These are phyloP conservation scores for Cyprinella venusta DNA, from an alignment of 2,797 vertebrate species.

Conservation along the genomic window DNA sequence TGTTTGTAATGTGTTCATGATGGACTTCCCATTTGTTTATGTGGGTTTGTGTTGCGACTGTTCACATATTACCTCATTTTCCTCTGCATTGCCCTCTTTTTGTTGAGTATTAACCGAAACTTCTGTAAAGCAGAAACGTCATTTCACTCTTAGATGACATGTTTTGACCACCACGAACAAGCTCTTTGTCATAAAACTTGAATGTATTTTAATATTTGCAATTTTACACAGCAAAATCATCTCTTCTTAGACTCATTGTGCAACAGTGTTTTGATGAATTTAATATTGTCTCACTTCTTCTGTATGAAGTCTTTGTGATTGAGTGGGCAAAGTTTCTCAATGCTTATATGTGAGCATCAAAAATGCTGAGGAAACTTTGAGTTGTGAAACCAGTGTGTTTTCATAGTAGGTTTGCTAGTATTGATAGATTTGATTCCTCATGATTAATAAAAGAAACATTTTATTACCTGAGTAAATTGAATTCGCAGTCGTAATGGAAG, in stretches of 20 bases:
- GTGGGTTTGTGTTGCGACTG: neutral
- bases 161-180: neutral
- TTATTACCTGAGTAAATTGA: neutral
- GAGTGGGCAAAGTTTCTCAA: too few relatives aligned
- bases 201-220: neutral
- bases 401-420: too few relatives aligned
- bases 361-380: neutral
- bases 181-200: neutral
- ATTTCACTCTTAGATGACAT: neutral
- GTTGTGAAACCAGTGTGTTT: neutral
- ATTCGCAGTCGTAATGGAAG: neutral
- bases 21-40: neutral
- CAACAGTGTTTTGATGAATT: too few relatives aligned
- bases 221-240: neutral
- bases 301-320: too few relatives aligned
- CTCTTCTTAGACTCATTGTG: neutral
- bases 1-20: neutral
- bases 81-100: neutral
- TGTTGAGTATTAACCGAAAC: neutral
- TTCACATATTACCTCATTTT: constrained; percentile 1
- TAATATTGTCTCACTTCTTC: too few relatives aligned
- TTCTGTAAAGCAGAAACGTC: neutral
- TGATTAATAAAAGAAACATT: neutral
- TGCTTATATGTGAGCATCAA: too few relatives aligned
- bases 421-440: too few relatives aligned